Conservation (phyloP, 1,140 invertebrate genomes). For the Chlorops oryzae region DNA sequence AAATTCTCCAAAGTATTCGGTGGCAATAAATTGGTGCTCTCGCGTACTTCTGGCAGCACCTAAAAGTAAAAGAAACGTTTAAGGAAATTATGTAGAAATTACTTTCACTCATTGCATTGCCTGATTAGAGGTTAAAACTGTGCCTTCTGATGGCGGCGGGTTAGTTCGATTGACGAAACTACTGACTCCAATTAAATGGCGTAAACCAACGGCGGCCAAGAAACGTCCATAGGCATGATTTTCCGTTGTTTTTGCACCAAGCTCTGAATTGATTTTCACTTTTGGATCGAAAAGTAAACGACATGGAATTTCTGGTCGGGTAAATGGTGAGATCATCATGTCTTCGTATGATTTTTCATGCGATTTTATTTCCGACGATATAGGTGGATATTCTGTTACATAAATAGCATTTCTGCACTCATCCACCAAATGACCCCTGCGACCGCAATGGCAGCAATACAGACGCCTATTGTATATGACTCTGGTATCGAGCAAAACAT, state of each 20-base stretch:
- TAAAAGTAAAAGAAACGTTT: neutral
- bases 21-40: slow-evolving; percentile 5
- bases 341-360: slow-evolving; percentile 36
- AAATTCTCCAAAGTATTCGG: neutral
- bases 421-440: slow-evolving; percentile 56
- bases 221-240: slow-evolving; percentile 32
- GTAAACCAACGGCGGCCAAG: slow-evolving; percentile 22
- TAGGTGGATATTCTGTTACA: slow-evolving; percentile 24
- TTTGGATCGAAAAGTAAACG: slow-evolving; percentile 14
- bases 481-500: slow-evolving; percentile 41
- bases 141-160: neutral
- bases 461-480: slow-evolving; percentile 46
- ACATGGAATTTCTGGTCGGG: neutral
- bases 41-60: slow-evolving; percentile 15
- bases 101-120: neutral
- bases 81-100: neutral
- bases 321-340: slow-evolving; percentile 3
- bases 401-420: slow-evolving; percentile 43
- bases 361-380: slow-evolving; percentile 24
- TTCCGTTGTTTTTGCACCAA: neutral
- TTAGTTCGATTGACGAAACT: too few species aligned
- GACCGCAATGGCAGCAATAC: slow-evolving; percentile 59
- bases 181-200: slow-evolving; percentile 4
- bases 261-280: slow-evolving; percentile 7
- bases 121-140: slow-evolving; percentile 7